Evolutionary conservation across 2,888 invertebrate genomes (phyloP), one percentile per base, ranked within the genome.

Genomic region (Zygaena filipendulae): DNA sequence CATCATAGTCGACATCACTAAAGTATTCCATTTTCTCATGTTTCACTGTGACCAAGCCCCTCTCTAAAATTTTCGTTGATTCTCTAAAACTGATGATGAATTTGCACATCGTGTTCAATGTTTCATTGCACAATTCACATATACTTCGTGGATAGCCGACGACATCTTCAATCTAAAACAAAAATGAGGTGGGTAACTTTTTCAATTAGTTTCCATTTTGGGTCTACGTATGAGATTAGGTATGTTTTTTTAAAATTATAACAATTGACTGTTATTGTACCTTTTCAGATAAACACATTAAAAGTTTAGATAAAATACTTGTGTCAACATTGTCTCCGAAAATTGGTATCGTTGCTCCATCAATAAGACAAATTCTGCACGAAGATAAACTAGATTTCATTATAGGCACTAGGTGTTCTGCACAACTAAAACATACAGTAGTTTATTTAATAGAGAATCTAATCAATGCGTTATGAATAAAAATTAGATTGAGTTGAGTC

Each of bases 291-390:
- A 74, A 36, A 52, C 69, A 74, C 31, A 46, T 35, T 6, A 48
- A 43, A 11, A 77, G 45, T 43, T 69, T 72, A 6, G 38, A 39
- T 28, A 50, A 41, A 32, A 63, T 39, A 39, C 45, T 49, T 9
- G 42, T 33, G 28, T 44, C 43, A 9, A 36, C 35, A 29, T 36
- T 39, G 33, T 49, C 46, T 25, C 60, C 61, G 55, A 75, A 77
- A 43, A 77, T 57, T 28, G 66, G 59, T 35, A 52, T 36, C 19
- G 34, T 44, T 3, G 74, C 77, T 21, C 59, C 64, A 31, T 59
- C 51, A 34, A 49, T 43, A 12, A 79, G 51, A 44, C 77, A 77
- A 38, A 77, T 59, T 49, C 77, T 55, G 46, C 77, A 79, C 30
- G 62, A 47, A 40, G 37, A 39, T 38, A 21, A 12, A 11, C 4